Base-by-base conservation (phyloP, 2,797 vertebrate species). In the Phylloscopus collybita region DNA sequence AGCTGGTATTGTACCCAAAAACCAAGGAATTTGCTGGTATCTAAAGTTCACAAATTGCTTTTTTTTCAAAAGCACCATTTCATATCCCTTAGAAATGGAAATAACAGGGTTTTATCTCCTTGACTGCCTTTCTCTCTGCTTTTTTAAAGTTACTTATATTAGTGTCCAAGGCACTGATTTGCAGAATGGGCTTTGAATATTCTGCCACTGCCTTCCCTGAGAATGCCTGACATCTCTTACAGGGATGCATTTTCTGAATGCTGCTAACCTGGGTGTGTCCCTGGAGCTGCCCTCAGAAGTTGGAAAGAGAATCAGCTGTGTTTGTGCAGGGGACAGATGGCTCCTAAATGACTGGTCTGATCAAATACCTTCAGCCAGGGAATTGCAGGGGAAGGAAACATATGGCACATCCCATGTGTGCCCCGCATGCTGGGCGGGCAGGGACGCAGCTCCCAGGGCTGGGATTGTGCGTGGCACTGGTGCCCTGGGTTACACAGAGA, bases 1-100 rank as follows among this genome's bases (percentile, higher is more conserved):
- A 96, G 94, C 95, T 97, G 92, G 93, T 94, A 96, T 97, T 96
- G 93, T 97, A 86, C 94, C 94, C 83, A 73, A 94, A 95, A 97
- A 97, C 92, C 80, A 95, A 97, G 92, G 93, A 97, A 96, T 97
- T 97, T 96, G 93, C 95, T 94, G 91, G 96, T 97, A 97, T 97
- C 96, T 97, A 92, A 96, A 96, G 96, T 96, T 97, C 96, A 97
- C 96, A 97, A 97, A 95, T 97, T 97, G 96, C 93, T 76, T 97
- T 97, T 96, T 95, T 95, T 86, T 74, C 88, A 92, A 95, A 91
- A 80, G 79, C 95, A 91, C 88, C 42, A 92, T 97, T 97, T 96
- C 92, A 76, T 90, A 96, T 96, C 95, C 95, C 93, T 93, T 90
- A 95, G 96, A 95, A 97, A 97, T 96, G 93, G 90, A 96, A 97